A percentile compares a stretch with the other conserved stretches of the same genome.
Conservation (phyloP, 2,113 vertebrate species). For the Tenrec ecaudatus region DNA sequence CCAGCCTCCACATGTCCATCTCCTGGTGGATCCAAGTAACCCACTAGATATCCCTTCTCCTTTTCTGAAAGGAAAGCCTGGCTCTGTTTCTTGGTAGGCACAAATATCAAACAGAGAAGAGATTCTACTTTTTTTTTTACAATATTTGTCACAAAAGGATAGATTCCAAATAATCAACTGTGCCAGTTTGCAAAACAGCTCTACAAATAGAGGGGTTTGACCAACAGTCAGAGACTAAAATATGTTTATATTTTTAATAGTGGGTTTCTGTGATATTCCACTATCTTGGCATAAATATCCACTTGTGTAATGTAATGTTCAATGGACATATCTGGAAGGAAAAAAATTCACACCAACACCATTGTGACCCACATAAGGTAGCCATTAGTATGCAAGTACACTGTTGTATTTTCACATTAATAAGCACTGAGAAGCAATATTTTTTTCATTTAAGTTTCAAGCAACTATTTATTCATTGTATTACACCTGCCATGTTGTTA, state of each 20-base stretch:
- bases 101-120: slow-evolving; percentile 15
- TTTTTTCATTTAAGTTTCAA: neutral
- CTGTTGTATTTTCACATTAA: slow-evolving; percentile 5
- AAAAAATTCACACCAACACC: neutral
- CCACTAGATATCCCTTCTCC: neutral
- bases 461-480: neutral
- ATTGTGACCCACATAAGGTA: neutral
- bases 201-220: slow-evolving; percentile 9
- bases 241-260: neutral
- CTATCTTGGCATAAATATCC: neutral
- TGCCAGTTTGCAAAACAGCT: slow-evolving; percentile 1
- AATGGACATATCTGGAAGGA: neutral
- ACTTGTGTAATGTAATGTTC: neutral
- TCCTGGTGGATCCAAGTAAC: neutral
- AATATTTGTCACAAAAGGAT: neutral
- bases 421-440: neutral
- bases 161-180: neutral
- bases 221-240: neutral
- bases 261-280: neutral
- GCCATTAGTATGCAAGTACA: neutral
- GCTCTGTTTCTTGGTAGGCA: neutral
- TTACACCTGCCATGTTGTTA: neutral
- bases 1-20: neutral
- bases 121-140: neutral
- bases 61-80: neutral